Base-by-base conservation (phyloP, 2,113 vertebrate genomes). In the Neopipo cinnamomea region DNA sequence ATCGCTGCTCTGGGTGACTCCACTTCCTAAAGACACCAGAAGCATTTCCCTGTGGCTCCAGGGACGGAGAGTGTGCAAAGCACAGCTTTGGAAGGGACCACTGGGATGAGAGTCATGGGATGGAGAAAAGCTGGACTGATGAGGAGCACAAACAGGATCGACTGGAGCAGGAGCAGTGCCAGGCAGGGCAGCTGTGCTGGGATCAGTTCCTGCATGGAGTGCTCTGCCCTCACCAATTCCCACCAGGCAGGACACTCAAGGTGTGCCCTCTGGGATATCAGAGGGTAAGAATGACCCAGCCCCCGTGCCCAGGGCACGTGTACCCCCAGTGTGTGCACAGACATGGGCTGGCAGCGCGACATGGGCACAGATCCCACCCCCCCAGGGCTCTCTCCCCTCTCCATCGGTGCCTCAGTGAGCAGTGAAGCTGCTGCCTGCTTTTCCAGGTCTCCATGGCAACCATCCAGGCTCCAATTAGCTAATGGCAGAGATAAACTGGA, bases 371-470 rank as follows among this genome's bases (percentile, higher is more conserved):
- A 35, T 8, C 85, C 71, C 14, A 31, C 37, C 5, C 49, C 7
- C 25, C 5, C 30, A 7, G 2, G 9, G 30, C 47, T 61, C 50
- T 25, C 66, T 41, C 35, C n/a, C 33, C 56, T 65, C 78, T 17
- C 42, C 35, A 1, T 14, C n/a, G 0, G 46, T 15, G 52, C 30
- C 86, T 84, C 42, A 2, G n/a, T 14, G 55, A 59, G 46, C 89
- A 63, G 7, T 5, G 11, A 14, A 25, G 52, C 12, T 55, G 83
- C 70, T 33, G 65, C 61, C 61, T 49, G 78, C 86, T 80, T 14
- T 67, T 5, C 73, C 83, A 12, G 21, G 7, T 96, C 87, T 72
- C 96, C 93, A 92, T 92, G 93, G 93, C 87, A 94, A 97, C 96
- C 22, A 0, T 5, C 89, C 80, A 7, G 65, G 23, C 81, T 63